Base-by-base conservation (phyloP, 2,888 invertebrate species). In the Nomada fucata region DNA sequence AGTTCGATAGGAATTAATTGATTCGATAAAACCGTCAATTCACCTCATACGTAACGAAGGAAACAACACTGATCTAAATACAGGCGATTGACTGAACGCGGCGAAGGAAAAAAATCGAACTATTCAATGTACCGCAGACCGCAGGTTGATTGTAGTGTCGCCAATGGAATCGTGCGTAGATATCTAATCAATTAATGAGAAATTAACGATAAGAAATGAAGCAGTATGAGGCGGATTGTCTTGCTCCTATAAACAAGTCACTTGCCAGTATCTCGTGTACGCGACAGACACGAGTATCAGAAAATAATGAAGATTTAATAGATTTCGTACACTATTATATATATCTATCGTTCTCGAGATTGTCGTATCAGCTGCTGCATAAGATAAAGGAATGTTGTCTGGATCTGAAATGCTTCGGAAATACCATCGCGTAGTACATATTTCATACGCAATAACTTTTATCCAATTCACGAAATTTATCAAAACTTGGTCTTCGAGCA, bases 1-100 rank as follows among this genome's bases (percentile, higher is more conserved):
- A 63, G 47, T 76, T 44, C 53, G 18, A 29, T 76, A 13, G 63
- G 68, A 68, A 76, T 78, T 78, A 78, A 69, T 76, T 26, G 61
- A 68, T 47, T 47, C 67, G 13, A 78, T 76, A 67, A 76, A 53
- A 61, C 47, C 13, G 36, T 55, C 53, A 53, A 55, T 55, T 60
- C 47, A 53, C 36, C 53, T 29, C 1, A 44, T 47, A 61, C n/a
- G 18, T 44, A n/a, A 36, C 53, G 23, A 23, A 36, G 20, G 59
- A 44, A 53, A 76, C 61, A 47, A 23, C 23, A 55, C 2, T 18
- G 42, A 72, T 61, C n/a, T n/a, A 52, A 18, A 55, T 53, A 26
- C 10, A 3, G n/a, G 23, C 47, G 52, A 60, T 59, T 26, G 47
- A 55, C 29, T 42, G 42, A 10, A 15, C 13, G 36, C 5, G 36